Conservation (phyloP, 2,113 vertebrate species). For the Xiphophorus couchianus region DNA sequence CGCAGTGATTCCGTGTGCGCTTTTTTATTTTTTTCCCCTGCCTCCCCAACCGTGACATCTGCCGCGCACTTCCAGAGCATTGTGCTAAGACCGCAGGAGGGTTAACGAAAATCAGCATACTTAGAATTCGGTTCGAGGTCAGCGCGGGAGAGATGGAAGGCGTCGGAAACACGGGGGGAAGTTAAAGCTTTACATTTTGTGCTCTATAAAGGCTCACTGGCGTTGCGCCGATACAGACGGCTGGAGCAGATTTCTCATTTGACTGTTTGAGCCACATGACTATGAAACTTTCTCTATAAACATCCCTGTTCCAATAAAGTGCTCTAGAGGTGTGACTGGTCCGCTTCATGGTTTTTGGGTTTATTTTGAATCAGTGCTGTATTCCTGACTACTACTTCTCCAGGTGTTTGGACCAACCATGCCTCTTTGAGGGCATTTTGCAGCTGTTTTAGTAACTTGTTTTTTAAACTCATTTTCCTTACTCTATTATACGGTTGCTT, state of each 20-base stretch:
- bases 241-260: slow-evolving; percentile 65
- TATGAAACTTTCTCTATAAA: slow-evolving; percentile 75
- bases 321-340: slow-evolving; percentile 81
- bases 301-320: slow-evolving; percentile 84
- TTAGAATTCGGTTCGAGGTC: slow-evolving; percentile 16
- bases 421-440: no score
- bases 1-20: no score
- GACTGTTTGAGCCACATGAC: slow-evolving; percentile 75
- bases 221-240: slow-evolving; percentile 63
- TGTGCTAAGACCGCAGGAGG: no score
- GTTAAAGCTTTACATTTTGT: slow-evolving; percentile 68
- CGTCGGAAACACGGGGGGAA: slow-evolving; percentile 39
- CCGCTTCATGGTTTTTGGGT: slow-evolving; percentile 52
- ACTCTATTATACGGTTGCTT: no score
- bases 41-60: no score
- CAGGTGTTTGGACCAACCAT: no score
- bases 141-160: background rate
- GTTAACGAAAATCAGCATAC: slow-evolving; percentile 39
- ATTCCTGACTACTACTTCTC: no score
- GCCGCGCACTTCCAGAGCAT: no score
- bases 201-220: slow-evolving; percentile 62
- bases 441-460: no score
- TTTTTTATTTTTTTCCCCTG: no score
- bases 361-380: slow-evolving; percentile 58
- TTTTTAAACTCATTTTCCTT: no score